Evolutionary conservation across 2,888 invertebrate genomes (phyloP), one percentile per base, ranked within the genome.

Genomic region (Choristoneura rosaceana): DNA sequence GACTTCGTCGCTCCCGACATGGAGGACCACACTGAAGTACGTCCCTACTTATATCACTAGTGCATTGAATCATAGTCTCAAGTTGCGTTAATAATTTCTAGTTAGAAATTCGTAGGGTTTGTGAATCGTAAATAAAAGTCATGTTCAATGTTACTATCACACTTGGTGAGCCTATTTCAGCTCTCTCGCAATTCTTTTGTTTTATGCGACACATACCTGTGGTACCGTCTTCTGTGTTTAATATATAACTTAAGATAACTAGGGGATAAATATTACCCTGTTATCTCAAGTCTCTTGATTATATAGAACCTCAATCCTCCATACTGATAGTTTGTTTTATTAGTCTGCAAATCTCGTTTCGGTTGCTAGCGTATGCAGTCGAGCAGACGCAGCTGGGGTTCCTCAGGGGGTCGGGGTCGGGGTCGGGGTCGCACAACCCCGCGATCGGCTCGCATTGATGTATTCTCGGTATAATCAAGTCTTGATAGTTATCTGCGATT

Each of bases 1-100:
- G 55, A 55, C 14, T 14, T 14, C n/a, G 47, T 25, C 52, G 17
- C 52, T 7, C 10, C 55, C 55, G 25, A 4, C 55, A 61, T 62
- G 62, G 62, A 45, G 33, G 14, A 62, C 25, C 45, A 4, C 25
- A 15, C 62, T 25, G 45, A 62, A 45, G 62, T 62, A 62, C 45
- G 62, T 62, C 3, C 0, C 50, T 5, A 50, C 4, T n/a, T 1
- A 12, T 15, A 3, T 5, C 9, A 7, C 4, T 15, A 47, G n/a
- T n/a, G n/a, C 5, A 47, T 8, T 43, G 8, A 43, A 43, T 25
- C 25, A 2, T 43, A 43, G 43, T 43, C 43, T 10, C 3, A 1
- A 9, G 3, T 43, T 43, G 43, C 12, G 9, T 43, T 9, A 5
- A 7, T 47, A 47, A 4, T n/a, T 47, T 47, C n/a, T n/a, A 9